Evolutionary conservation across 2,797 vertebrate species (phyloP).

Genomic region (Sylvilagus floridanus): DNA sequence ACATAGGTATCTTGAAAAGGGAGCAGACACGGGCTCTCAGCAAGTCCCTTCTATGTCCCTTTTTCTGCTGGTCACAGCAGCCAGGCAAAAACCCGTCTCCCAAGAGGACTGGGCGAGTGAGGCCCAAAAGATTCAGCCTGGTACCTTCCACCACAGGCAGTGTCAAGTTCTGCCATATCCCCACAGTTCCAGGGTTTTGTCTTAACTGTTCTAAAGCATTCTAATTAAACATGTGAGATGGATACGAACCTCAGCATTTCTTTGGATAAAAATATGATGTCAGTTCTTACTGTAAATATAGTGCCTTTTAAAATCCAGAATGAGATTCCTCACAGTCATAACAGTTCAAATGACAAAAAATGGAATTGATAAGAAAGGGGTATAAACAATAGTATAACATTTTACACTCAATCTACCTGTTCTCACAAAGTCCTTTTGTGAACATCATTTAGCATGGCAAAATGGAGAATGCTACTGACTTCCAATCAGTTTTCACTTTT

Average conservation of each 20-base stretch:
- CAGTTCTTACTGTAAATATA: constrained; percentile 12
- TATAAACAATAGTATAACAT: constrained; percentile 29
- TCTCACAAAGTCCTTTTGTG: neutral
- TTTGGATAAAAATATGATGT: constrained; percentile 8
- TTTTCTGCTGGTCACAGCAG: neutral
- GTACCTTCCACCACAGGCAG: neutral
- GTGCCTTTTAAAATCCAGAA: constrained; percentile 39
- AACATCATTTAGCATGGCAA: neutral
- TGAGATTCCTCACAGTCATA: constrained; percentile 14
- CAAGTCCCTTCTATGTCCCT: neutral
- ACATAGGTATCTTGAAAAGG: neutral
- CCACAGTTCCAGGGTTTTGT: neutral
- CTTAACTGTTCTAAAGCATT: neutral
- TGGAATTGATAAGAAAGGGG: constrained; percentile 26
- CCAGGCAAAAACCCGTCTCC: neutral
- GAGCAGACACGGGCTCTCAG: neutral
- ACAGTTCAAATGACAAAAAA: constrained; percentile 50
- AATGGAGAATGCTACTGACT: neutral
- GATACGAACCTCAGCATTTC: neutral
- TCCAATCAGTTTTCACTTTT: neutral
- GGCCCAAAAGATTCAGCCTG: neutral
- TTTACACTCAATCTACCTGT: neutral
- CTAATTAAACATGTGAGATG: constrained; percentile 19
- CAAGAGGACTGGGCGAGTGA: neutral
- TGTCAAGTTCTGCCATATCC: neutral